Conservation (phyloP, 1,140 invertebrate species). For the Neodiprion fabricii region DNA sequence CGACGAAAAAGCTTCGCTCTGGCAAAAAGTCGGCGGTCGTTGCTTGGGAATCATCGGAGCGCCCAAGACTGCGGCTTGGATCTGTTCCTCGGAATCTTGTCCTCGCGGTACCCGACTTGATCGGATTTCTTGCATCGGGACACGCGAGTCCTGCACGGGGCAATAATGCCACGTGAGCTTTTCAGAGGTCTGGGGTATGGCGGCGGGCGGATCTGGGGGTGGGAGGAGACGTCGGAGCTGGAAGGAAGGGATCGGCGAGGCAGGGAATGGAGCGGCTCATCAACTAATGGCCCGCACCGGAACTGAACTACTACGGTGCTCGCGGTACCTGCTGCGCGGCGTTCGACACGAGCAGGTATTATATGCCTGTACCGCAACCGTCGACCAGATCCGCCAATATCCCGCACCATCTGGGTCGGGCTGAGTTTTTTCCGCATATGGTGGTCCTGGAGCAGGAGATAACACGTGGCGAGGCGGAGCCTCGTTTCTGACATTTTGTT, state of each 20-base stretch:
- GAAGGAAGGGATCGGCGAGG: constrained; percentile 29
- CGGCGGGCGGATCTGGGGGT: constrained; percentile 17
- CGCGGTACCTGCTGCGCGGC: constrained; percentile 32
- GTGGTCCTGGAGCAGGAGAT: no score
- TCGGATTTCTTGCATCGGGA: constrained; percentile 41
- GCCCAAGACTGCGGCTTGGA: background rate
- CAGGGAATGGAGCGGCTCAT: constrained; percentile 52
- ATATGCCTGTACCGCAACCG: background rate
- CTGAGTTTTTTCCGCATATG: background rate
- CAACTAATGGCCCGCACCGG: constrained; percentile 63
- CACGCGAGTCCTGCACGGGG: constrained; percentile 51
- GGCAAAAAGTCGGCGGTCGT: no score
- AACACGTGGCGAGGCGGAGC: no score
- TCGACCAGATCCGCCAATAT: background rate
- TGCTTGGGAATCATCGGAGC: no score
- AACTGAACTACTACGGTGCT: constrained; percentile 48
- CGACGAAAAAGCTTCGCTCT: background rate
- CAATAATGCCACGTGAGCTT: constrained; percentile 57
- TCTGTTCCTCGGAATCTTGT: background rate
- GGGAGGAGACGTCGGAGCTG: constrained; percentile 25
- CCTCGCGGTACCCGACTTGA: background rate
- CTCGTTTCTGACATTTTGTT: no score
- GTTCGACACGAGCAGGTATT: background rate
- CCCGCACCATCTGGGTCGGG: background rate
- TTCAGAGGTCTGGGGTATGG: constrained; percentile 40